phyloP scores from a whole-genome alignment of 2,888 invertebrate genomes.

The Alsophila aescularia region DNA sequence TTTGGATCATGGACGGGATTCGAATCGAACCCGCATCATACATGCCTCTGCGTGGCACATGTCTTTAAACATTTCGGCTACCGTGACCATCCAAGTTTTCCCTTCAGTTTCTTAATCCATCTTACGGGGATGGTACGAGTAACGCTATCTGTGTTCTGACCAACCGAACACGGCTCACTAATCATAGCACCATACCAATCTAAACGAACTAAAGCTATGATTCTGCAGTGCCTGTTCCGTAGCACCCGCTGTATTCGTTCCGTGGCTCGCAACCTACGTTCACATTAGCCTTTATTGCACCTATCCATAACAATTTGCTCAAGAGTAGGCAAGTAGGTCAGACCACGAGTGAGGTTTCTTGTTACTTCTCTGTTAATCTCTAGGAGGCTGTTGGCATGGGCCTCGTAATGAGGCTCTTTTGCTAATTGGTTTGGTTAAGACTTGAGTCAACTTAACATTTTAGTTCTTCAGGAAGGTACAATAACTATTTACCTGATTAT shows the following conservation, averaged over 20 bases:
- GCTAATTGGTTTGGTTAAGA: neutral
- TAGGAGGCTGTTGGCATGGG: neutral
- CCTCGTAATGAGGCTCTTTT: constrained; percentile 7
- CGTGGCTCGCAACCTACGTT: constrained; percentile 4
- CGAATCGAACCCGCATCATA: too few species aligned
- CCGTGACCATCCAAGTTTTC: too few species aligned
- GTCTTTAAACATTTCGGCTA: too few species aligned
- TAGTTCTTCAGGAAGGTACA: too few species aligned
- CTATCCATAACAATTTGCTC: constrained; percentile 31
- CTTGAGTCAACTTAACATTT: neutral
- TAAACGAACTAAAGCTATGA: neutral
- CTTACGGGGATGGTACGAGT: too few species aligned
- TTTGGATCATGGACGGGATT: too few species aligned
- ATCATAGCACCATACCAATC: too few species aligned
- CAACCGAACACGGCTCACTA: too few species aligned
- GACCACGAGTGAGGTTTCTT: neutral
- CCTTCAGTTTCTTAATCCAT: too few species aligned
- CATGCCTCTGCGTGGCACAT: too few species aligned
- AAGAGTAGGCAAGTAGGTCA: constrained; percentile 23
- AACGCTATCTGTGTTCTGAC: too few species aligned
- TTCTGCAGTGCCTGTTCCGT: neutral
- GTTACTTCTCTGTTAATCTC: constrained; percentile 12
- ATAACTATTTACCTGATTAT: too few species aligned
- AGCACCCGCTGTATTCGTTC: neutral
- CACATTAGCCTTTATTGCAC: constrained; percentile 32